Conservation (phyloP, 2,797 vertebrate species). For the Pteronotus mesoamericanus region DNA sequence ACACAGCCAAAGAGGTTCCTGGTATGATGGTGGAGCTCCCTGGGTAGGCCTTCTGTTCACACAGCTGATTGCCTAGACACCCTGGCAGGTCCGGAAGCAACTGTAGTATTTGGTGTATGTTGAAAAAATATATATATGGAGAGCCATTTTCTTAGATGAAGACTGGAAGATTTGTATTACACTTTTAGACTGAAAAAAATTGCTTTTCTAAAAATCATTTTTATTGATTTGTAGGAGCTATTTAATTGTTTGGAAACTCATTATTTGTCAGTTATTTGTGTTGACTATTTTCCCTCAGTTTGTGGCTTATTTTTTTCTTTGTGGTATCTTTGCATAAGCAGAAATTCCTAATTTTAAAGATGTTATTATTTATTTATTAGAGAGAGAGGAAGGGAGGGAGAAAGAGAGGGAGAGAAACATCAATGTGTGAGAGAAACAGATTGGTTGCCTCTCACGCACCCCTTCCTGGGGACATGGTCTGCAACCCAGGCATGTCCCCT, state of each 20-base stretch:
- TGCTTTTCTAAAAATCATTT: too few species aligned
- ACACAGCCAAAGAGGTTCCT: constrained; percentile 23
- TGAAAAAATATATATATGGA: background rate
- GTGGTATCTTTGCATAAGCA: background rate
- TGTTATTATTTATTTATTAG: too few species aligned
- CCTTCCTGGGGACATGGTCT: too few species aligned
- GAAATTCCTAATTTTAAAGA: too few species aligned
- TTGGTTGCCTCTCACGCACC: too few species aligned
- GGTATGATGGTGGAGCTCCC: background rate
- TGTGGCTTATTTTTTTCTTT: background rate
- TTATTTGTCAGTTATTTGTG: background rate
- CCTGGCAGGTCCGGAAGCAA: background rate
- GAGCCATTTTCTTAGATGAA: background rate
- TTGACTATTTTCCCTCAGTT: constrained; percentile 9
- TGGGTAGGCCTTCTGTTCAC: constrained; percentile 71
- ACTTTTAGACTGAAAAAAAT: constrained; percentile 41
- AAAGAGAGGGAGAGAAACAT: too few species aligned
- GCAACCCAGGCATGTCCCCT: too few species aligned
- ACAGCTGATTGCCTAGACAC: background rate
- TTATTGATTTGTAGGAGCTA: background rate
- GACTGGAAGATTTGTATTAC: background rate
- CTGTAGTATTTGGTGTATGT: background rate
- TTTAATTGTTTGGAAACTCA: constrained; percentile 27
- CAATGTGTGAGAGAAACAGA: too few species aligned
- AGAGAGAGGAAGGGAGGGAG: too few species aligned